phyloP scores from a whole-genome alignment of 2,888 invertebrate genomes.

The Heliconius sara region DNA sequence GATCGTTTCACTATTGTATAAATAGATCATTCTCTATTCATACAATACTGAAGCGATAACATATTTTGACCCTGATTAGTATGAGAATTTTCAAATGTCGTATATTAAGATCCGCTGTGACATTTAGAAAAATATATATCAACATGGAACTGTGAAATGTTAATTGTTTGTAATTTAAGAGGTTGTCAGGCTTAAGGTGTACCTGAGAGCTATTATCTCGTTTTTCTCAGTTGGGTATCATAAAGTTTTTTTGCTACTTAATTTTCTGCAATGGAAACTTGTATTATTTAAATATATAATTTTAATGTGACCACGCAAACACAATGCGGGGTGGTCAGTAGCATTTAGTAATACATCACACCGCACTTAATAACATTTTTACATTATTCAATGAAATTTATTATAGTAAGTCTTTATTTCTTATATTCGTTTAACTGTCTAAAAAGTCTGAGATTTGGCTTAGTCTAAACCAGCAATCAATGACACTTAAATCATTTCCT shows the following conservation, averaged over 20 bases:
- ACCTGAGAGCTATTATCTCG: not conserved
- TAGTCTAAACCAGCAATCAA: not conserved
- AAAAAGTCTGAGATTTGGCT: too few species aligned
- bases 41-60: not conserved
- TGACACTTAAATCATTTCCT: not conserved
- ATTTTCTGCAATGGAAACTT: not conserved
- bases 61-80: conserved; percentile 19
- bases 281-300: not conserved
- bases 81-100: conserved; percentile 17
- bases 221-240: not conserved
- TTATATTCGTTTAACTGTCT: not conserved
- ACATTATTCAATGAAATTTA: too few species aligned
- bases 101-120: conserved; percentile 24
- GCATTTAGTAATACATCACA: too few species aligned
- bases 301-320: not conserved
- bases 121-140: conserved; percentile 22
- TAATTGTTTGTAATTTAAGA: conserved; percentile 21
- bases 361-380: too few species aligned
- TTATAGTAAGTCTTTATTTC: not conserved
- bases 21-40: not conserved
- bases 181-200: conserved; percentile 6
- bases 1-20: not conserved
- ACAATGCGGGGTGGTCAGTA: too few species aligned
- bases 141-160: conserved; percentile 3
- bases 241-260: not conserved